Conservation (phyloP, 2,888 invertebrate genomes). For the Thysanoteuthis rhombus region DNA sequence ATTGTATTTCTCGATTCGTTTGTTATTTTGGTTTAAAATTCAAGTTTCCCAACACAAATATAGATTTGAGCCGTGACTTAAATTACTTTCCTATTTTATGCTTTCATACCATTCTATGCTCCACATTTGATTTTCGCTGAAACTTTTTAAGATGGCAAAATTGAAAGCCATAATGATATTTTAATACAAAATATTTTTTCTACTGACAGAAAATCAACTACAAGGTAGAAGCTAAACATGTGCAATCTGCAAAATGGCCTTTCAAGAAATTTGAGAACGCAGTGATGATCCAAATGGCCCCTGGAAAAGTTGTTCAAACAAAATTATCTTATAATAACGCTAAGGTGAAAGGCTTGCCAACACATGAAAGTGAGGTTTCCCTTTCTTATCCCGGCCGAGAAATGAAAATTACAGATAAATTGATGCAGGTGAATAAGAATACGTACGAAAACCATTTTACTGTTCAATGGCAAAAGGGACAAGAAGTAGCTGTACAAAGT, state of each 20-base stretch:
- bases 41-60: too few relatives aligned
- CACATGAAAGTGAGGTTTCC: conserved; percentile 20
- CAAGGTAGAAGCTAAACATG: conserved; percentile 31
- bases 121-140: too few relatives aligned
- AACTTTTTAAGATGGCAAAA: too few relatives aligned
- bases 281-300: background rate
- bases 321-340: background rate
- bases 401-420: background rate
- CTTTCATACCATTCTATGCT: too few relatives aligned
- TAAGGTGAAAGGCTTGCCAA: conserved; percentile 21
- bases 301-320: background rate
- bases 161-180: background rate
- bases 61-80: too few relatives aligned
- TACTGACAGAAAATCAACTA: conserved; percentile 31
- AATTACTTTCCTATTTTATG: too few relatives aligned
- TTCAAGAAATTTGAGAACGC: background rate
- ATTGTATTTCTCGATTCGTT: too few relatives aligned
- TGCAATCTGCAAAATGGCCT: background rate
- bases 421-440: background rate
- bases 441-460: background rate
- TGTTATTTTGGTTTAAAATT: too few relatives aligned
- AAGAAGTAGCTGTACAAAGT: background rate
- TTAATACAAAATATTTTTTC: background rate
- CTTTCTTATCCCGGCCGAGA: conserved; percentile 31
- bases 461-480: background rate